Percentiles rank a stretch among this genome's conserved stretches.
These are phyloP conservation scores for Megaceryle alcyon DNA, from an alignment of 2,797 vertebrate species.

Conservation along the genomic window DNA sequence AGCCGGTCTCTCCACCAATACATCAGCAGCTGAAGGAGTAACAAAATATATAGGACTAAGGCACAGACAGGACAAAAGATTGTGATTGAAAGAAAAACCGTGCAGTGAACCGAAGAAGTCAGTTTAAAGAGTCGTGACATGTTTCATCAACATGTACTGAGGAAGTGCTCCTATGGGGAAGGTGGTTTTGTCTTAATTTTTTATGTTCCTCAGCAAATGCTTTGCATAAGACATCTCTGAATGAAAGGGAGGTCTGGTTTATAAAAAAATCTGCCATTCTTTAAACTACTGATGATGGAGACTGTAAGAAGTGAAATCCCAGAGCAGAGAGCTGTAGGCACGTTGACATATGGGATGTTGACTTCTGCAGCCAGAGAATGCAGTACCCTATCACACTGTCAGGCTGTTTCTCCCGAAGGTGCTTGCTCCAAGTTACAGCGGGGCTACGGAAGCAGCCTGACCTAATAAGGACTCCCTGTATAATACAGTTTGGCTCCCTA, in stretches of 20 bases:
- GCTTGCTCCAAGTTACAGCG: neutral
- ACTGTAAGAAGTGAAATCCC: neutral
- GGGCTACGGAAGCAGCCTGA: neutral
- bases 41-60: conserved; percentile 21
- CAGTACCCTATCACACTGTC: neutral
- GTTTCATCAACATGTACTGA: conserved; percentile 30
- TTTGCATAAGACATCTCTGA: neutral
- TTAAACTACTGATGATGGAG: neutral
- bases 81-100: conserved; percentile 3
- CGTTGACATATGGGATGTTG: neutral
- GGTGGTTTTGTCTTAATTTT: neutral
- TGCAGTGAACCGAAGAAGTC: conserved; percentile 48
- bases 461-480: neutral
- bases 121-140: conserved; percentile 52
- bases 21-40: conserved; percentile 26
- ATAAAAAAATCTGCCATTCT: neutral
- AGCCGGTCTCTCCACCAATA: conserved; percentile 39
- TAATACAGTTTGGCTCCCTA: neutral
- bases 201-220: neutral
- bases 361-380: neutral
- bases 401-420: neutral
- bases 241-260: neutral
- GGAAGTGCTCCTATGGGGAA: conserved; percentile 12
- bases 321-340: neutral
- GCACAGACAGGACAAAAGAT: conserved; percentile 20